Conservation (phyloP, 2,888 invertebrate genomes). For the Nymphalis polychloros region DNA sequence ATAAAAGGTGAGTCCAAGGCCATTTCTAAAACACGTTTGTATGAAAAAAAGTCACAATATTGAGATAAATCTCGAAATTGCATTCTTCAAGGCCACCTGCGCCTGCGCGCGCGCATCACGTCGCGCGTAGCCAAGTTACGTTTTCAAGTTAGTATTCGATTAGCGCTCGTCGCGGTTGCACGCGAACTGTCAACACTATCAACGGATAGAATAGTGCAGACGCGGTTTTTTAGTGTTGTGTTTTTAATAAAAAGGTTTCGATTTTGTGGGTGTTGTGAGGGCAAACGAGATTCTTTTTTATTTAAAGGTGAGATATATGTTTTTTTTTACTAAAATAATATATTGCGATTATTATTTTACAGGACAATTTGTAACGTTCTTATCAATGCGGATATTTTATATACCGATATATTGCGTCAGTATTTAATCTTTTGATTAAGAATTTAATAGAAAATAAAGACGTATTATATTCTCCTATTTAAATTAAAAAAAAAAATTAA, state of each 20-base stretch:
- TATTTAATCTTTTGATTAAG: conserved; percentile 1
- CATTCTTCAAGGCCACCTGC: conserved; percentile 57
- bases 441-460: too few relatives aligned
- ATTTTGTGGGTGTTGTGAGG: conserved; percentile 18
- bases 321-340: neutral
- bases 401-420: conserved; percentile 23
- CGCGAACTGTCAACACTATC: conserved; percentile 28
- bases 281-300: conserved; percentile 13
- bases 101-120: conserved; percentile 55
- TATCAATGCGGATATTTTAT: conserved; percentile 18
- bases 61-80: conserved; percentile 70
- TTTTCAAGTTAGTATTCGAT: conserved; percentile 52
- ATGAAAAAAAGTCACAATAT: conserved; percentile 36
- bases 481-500: too few relatives aligned
- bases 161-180: conserved; percentile 46
- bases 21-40: conserved; percentile 37
- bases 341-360: neutral
- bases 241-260: neutral
- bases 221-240: conserved; percentile 29
- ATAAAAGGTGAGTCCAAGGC: conserved; percentile 24
- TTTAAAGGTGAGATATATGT: conserved; percentile 16
- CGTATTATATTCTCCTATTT: too few relatives aligned
- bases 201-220: neutral
- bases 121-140: conserved; percentile 33
- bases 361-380: conserved; percentile 2